A percentile compares a stretch with the other conserved stretches of the same genome.
These are phyloP conservation scores for Cryptocephalus primarius DNA, from an alignment of 2,888 invertebrate genomes.

Conservation along the genomic window DNA sequence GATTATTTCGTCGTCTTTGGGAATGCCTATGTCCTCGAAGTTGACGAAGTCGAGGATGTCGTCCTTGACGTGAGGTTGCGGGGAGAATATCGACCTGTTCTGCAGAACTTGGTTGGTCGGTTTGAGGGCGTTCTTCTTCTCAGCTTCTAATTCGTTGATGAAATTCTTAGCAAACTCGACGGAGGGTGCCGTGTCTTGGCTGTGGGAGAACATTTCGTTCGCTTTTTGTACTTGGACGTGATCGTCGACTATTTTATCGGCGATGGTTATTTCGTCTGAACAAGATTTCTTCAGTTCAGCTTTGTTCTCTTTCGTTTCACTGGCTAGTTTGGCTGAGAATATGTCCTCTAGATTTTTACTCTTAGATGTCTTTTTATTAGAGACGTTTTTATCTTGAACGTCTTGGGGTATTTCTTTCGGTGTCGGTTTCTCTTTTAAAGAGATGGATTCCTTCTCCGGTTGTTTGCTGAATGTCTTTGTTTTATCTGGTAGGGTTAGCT, in stretches of 20 bases:
- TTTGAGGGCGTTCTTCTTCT: constrained; percentile 18
- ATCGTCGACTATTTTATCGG: constrained; percentile 30
- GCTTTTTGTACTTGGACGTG: constrained; percentile 21
- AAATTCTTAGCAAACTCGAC: constrained; percentile 13
- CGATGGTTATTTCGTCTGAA: constrained; percentile 22
- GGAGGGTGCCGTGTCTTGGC: constrained; percentile 6
- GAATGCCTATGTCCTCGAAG: constrained; percentile 49
- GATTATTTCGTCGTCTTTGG: constrained; percentile 47
- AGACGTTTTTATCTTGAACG: background rate
- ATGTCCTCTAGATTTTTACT: constrained; percentile 22
- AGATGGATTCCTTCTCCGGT: constrained; percentile 5
- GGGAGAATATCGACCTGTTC: constrained; percentile 60
- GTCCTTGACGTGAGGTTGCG: constrained; percentile 49
- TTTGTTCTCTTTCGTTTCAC: constrained; percentile 23
- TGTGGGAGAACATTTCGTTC: constrained; percentile 14
- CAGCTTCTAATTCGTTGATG: constrained; percentile 15
- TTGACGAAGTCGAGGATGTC: constrained; percentile 50
- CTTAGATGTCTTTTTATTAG: constrained; percentile 13
- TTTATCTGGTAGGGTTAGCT: constrained; percentile 12
- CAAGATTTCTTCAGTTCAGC: constrained; percentile 11
- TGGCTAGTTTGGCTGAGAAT: constrained; percentile 19
- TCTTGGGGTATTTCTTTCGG: constrained; percentile 18
- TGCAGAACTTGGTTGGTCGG: constrained; percentile 29
- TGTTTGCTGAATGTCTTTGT: background rate
- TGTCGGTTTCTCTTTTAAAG: background rate